Conservation (phyloP, 2,113 vertebrate genomes). For the Oophaga pumilio region DNA sequence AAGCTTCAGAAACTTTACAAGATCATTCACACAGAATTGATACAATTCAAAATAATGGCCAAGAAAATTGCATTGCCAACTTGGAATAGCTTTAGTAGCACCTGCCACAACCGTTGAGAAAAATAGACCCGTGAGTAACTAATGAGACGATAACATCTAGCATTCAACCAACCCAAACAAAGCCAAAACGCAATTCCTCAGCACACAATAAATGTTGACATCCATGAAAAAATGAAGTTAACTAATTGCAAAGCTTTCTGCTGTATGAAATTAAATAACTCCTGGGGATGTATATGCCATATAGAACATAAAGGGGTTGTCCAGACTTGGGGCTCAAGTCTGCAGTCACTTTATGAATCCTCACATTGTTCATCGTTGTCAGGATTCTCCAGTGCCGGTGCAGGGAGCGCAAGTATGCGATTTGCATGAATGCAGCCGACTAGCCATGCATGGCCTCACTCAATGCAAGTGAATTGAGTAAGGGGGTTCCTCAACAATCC, state of each 20-base stretch:
- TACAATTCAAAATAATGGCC: conserved; percentile 45
- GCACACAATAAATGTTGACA: conserved; percentile 10
- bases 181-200: neutral
- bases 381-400: too few species aligned
- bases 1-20: conserved; percentile 45
- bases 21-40: conserved; percentile 48
- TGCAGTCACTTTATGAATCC: too few species aligned
- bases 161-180: neutral
- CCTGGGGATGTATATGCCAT: neutral
- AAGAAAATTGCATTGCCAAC: conserved; percentile 33
- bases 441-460: too few species aligned
- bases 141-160: conserved; percentile 10
- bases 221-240: neutral
- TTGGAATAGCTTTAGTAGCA: conserved; percentile 8
- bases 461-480: too few species aligned
- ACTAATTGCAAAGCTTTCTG: neutral
- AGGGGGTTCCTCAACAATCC: too few species aligned
- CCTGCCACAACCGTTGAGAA: conserved; percentile 22
- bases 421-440: too few species aligned
- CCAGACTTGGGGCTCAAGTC: too few species aligned
- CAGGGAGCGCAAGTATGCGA: too few species aligned
- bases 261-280: neutral
- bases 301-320: neutral
- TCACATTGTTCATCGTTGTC: too few species aligned
- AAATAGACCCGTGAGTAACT: neutral